Evolutionary conservation across 2,113 vertebrate genomes (phyloP), one percentile per base, ranked within the genome.

Genomic region (Hypanus sabinus): DNA sequence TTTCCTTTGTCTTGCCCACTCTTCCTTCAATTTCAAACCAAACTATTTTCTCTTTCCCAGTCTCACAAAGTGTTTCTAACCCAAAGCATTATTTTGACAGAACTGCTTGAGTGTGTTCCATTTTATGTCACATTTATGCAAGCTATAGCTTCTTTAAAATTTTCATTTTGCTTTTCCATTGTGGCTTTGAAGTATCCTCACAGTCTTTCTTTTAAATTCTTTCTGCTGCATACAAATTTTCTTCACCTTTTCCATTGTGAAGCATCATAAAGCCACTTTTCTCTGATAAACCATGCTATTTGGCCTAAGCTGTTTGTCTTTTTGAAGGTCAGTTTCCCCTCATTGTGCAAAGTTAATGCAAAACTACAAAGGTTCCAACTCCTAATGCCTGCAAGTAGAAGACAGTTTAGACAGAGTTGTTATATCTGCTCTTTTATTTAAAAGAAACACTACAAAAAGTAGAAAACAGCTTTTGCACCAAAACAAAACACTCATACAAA

Each of bases 391-490:
- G 79, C 5, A 79, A 90, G 60, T 33, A 33, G 57, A 60, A 88
- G 85, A 60, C 57, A 18, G 60, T n/a, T 65, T 4, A 73, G 71
- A 30, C 5, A 14, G 22, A 55, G 60, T 22, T 38, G 70, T 75
- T 93, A 93, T 93, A 95, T 96, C 96, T 96, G 96, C 96, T 97
- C 95, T 95, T 95, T 96, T 95, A 96, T 97, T 94, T 94, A 94
- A 94, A 96, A 96, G 96, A 96, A 96, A 96, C 95, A 96, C 96
- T 96, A 96, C 96, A 96, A 96, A 96, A 96, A 95, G 95, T 96
- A 96, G 96, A 97, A 97, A 97, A 96, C 96, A 95, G 96, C 96
- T 95, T 94, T 94, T 94, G 75, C 93, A 93, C 91, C 91, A 93
- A 38, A 70, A 93, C 91, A 12, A 75, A 93, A 93, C 68, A 93